These are phyloP conservation scores for Acipenser transmontanus DNA, from an alignment of 2,797 vertebrate species.

Conservation along the genomic window DNA sequence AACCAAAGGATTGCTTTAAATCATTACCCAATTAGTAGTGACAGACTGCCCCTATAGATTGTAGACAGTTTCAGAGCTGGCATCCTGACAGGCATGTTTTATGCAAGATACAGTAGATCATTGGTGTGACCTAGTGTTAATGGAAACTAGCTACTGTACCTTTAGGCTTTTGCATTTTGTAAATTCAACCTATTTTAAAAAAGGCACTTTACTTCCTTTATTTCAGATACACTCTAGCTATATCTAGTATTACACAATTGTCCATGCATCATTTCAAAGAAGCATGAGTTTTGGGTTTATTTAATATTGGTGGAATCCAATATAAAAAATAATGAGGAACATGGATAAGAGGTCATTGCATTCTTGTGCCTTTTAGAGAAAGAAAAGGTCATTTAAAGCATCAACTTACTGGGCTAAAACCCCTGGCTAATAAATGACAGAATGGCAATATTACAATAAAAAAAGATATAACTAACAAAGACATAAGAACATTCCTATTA, in stretches of 20 bases:
- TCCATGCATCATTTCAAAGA: background rate
- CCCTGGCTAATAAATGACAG: no score
- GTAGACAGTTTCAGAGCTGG: conserved; percentile 39
- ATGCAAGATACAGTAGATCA: background rate
- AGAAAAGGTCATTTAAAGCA: no score
- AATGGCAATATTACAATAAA: no score
- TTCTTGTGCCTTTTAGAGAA: no score
- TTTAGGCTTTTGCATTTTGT: conserved; percentile 27
- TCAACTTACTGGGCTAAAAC: no score
- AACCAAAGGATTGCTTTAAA: conserved; percentile 55
- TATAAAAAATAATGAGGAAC: no score
- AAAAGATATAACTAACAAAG: no score
- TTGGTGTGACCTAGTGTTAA: background rate
- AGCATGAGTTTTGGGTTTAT: no score
- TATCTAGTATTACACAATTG: conserved; percentile 16
- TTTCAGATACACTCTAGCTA: conserved; percentile 13
- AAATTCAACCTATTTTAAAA: conserved; percentile 22
- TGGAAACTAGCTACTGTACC: conserved; percentile 17
- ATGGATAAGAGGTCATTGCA: no score
- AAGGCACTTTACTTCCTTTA: conserved; percentile 3
- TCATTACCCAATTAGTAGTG: conserved; percentile 58
- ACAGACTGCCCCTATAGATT: conserved; percentile 28
- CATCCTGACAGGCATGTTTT: background rate
- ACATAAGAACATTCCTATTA: no score
- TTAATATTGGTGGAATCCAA: no score